These are phyloP conservation scores for Triplophysa yarkandensis DNA, from an alignment of 2,797 vertebrate genomes.

Conservation along the genomic window DNA sequence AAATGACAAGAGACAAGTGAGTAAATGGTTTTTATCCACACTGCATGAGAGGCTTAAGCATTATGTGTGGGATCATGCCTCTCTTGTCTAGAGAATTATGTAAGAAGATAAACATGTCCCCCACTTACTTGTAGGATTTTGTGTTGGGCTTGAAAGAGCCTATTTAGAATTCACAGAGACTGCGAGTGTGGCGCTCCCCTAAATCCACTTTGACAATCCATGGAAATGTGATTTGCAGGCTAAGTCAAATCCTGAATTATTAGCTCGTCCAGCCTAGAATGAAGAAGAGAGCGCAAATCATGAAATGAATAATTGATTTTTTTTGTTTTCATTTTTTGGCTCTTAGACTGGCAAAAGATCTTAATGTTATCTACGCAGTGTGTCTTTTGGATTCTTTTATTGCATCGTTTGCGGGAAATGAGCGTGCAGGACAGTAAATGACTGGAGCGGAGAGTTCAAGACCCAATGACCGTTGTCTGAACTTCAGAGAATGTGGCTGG, in stretches of 20 bases:
- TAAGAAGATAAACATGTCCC: slow-evolving; percentile 41
- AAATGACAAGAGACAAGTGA: too few relatives aligned
- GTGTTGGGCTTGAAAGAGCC: slow-evolving; percentile 25
- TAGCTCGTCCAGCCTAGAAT: slow-evolving; percentile 36
- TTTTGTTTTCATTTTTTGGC: slow-evolving; percentile 11
- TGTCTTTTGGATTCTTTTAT: neutral
- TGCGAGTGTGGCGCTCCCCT: slow-evolving; percentile 32
- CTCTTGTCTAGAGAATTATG: slow-evolving; percentile 27
- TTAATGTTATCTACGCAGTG: slow-evolving; percentile 1
- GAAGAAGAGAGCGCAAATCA: slow-evolving; percentile 43
- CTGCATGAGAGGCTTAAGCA: slow-evolving; percentile 15
- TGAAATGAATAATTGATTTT: slow-evolving; percentile 42
- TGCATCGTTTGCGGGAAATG: neutral
- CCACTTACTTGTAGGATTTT: slow-evolving; percentile 38
- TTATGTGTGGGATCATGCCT: slow-evolving; percentile 30
- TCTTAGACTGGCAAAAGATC: neutral
- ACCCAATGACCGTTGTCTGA: slow-evolving; percentile 18
- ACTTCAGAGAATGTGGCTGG: slow-evolving; percentile 33
- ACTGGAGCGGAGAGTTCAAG: slow-evolving; percentile 21
- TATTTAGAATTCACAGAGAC: slow-evolving; percentile 45
- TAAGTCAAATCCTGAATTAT: slow-evolving; percentile 47
- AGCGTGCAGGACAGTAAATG: slow-evolving; percentile 8
- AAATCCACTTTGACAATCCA: slow-evolving; percentile 53
- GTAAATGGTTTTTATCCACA: neutral
- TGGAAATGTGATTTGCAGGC: slow-evolving; percentile 54